Percentiles rank a stretch among this genome's conserved stretches.
Evolutionary conservation across 1,140 invertebrate genomes (phyloP).

Genomic region (Muscidifurax raptorellus): DNA sequence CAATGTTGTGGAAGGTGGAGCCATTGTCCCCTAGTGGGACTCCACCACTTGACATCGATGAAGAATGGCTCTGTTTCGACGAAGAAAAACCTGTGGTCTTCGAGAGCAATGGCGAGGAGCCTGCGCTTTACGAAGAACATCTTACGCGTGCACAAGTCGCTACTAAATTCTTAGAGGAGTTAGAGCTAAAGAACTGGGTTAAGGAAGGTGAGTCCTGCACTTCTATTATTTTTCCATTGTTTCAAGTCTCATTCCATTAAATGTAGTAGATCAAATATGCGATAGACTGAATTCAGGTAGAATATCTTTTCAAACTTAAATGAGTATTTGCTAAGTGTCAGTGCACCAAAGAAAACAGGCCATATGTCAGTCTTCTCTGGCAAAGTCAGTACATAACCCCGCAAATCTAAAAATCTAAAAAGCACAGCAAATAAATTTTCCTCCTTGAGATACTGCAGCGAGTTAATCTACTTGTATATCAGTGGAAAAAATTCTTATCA

Average conservation of each 20-base stretch:
- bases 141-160: conserved; percentile 69
- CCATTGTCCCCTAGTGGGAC: conserved; percentile 72
- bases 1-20: conserved; percentile 74
- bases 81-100: conserved; percentile 61
- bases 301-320: background rate
- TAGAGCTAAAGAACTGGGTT: conserved; percentile 71
- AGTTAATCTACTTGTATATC: background rate
- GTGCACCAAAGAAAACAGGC: no score
- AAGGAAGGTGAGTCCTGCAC: conserved; percentile 69
- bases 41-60: conserved; percentile 58
- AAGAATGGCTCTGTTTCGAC: conserved; percentile 65
- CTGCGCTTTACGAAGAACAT: conserved; percentile 58
- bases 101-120: conserved; percentile 44
- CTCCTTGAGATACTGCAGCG: background rate
- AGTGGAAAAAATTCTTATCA: background rate
- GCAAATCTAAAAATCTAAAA: background rate
- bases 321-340: background rate
- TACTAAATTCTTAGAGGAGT: conserved; percentile 68
- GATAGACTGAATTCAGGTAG: background rate
- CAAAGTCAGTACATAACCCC: no score
- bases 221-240: conserved; percentile 32
- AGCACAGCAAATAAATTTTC: background rate
- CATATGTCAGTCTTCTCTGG: no score
- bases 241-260: background rate
- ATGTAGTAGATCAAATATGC: background rate